Evolutionary conservation across 2,113 vertebrate genomes (phyloP).

Genomic region (Thermophis baileyi): DNA sequence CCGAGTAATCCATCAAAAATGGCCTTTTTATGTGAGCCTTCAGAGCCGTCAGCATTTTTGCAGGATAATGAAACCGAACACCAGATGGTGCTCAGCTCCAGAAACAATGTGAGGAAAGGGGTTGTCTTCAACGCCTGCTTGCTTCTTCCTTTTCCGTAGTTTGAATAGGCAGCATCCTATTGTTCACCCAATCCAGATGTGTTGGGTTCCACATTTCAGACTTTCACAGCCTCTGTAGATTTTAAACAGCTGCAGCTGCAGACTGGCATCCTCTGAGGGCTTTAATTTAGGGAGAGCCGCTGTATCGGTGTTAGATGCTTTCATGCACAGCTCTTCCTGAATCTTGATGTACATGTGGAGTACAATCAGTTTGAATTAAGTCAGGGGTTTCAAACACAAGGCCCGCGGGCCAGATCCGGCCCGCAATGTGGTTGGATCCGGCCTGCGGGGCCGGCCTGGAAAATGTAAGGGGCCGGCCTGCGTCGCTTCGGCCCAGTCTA

Average conservation of each 20-base stretch:
- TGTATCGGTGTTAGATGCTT: neutral
- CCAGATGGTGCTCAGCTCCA: slow-evolving; percentile 26
- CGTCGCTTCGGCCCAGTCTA: too few relatives aligned
- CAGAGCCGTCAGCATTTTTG: neutral
- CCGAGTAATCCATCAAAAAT: neutral
- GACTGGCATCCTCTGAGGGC: neutral
- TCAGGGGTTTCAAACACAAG: too few relatives aligned
- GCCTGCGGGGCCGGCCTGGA: too few relatives aligned
- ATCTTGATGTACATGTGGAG: neutral
- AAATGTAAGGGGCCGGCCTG: too few relatives aligned
- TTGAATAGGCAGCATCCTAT: neutral
- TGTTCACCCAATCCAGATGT: neutral
- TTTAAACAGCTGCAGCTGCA: neutral
- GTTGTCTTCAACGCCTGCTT: neutral
- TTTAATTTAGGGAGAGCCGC: neutral
- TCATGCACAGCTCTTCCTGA: neutral
- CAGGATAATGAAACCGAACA: slow-evolving; percentile 7
- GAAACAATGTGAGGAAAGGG: neutral
- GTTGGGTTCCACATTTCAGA: neutral
- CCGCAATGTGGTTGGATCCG: too few relatives aligned
- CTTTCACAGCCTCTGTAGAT: neutral
- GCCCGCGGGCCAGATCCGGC: too few relatives aligned
- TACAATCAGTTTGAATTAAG: neutral
- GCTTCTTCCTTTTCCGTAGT: neutral
- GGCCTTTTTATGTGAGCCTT: too few relatives aligned